Conservation (phyloP, 2,888 invertebrate genomes). For the Spialia ferax region DNA sequence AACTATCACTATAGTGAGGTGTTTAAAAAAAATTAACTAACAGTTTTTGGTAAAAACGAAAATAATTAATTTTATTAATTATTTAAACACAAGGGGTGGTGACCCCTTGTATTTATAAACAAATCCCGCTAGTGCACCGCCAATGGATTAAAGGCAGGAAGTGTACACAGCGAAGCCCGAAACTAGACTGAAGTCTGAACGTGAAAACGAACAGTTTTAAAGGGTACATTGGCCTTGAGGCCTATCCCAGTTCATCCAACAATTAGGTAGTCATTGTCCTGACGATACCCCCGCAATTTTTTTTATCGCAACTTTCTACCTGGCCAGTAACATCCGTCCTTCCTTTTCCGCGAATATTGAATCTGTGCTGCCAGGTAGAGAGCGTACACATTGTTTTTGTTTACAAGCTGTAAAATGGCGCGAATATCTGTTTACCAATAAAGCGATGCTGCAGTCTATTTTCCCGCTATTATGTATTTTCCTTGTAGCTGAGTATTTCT, state of each 20-base stretch:
- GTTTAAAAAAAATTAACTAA: background rate
- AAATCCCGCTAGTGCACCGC: constrained; percentile 54
- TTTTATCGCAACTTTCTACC: constrained; percentile 58
- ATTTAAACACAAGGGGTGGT: constrained; percentile 58
- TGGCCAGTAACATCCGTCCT: constrained; percentile 49
- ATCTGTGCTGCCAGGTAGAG: constrained; percentile 63
- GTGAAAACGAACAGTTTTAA: constrained; percentile 76
- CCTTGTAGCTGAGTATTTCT: constrained; percentile 21
- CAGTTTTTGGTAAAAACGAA: background rate
- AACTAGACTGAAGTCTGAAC: constrained; percentile 82
- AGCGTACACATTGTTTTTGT: constrained; percentile 69
- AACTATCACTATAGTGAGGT: constrained; percentile 1
- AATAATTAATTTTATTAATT: constrained; percentile 24
- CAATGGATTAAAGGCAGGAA: constrained; percentile 56
- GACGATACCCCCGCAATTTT: constrained; percentile 52
- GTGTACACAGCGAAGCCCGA: constrained; percentile 73
- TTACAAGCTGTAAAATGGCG: constrained; percentile 76
- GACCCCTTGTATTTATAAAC: constrained; percentile 76
- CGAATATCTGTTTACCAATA: constrained; percentile 81
- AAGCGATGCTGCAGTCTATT: constrained; percentile 59
- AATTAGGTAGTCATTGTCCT: constrained; percentile 63
- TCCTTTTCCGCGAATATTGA: constrained; percentile 54
- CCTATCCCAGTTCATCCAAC: constrained; percentile 70
- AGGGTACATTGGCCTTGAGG: constrained; percentile 77
- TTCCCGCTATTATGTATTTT: constrained; percentile 63